Evolutionary conservation across 2,113 vertebrate species (phyloP).

Genomic region (Gnathonemus echidnorhynchus): DNA sequence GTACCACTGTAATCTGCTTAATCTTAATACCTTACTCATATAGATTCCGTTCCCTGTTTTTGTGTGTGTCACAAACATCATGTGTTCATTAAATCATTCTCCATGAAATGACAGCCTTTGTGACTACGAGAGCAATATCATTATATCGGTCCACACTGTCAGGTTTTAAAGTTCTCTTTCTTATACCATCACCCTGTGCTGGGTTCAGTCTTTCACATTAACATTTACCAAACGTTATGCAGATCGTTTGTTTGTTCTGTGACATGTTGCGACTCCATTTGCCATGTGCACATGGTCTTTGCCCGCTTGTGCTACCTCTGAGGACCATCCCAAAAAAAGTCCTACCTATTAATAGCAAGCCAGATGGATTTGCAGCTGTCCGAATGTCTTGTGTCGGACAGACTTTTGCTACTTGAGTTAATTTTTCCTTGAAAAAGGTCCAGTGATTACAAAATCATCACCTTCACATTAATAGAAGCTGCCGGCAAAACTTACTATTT

Average conservation of each 20-base stretch:
- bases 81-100: neutral
- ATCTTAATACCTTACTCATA: neutral
- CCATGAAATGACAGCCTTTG: neutral
- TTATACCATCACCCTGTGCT: neutral
- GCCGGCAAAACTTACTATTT: neutral
- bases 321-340: neutral
- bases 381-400: neutral
- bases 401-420: neutral
- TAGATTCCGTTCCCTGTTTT: neutral
- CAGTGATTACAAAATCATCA: neutral
- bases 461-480: neutral
- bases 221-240: neutral
- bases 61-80: neutral
- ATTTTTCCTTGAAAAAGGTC: slow-evolving; percentile 1
- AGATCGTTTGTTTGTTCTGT: neutral
- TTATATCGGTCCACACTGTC: neutral
- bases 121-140: neutral
- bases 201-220: neutral
- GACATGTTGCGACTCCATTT: neutral
- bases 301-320: neutral
- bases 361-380: neutral
- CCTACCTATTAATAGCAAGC: neutral
- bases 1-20: neutral
- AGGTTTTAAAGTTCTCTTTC: neutral
- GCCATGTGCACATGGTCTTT: neutral